These are phyloP conservation scores for Pollenia amentaria DNA, from an alignment of 2,888 invertebrate genomes.

Conservation along the genomic window DNA sequence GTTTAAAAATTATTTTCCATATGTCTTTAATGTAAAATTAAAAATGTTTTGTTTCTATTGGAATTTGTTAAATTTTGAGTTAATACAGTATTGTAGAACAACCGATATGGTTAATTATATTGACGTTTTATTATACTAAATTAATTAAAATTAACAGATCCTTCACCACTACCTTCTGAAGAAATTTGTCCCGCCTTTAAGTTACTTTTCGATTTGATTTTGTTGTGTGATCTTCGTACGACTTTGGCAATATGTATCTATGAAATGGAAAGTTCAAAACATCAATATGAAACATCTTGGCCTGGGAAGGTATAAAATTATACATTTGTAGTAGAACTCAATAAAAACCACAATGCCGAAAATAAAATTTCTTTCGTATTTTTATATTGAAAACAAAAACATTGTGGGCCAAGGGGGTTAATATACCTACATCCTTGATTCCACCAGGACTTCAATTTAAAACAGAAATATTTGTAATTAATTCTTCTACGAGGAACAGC, in stretches of 20 bases:
- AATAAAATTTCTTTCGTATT: too few relatives aligned
- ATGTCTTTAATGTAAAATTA: too few relatives aligned
- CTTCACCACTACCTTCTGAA: constrained; percentile 97
- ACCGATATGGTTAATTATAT: too few relatives aligned
- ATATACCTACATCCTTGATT: constrained; percentile 82
- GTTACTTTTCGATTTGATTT: constrained; percentile 96
- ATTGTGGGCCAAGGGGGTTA: too few relatives aligned
- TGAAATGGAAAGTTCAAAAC: constrained; percentile 96
- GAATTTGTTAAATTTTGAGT: too few relatives aligned
- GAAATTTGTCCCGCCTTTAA: constrained; percentile 97
- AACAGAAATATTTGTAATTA: constrained; percentile 62
- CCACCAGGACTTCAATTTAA: constrained; percentile 69
- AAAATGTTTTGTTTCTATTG: too few relatives aligned
- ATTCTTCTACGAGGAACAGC: constrained; percentile 30
- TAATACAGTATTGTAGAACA: too few relatives aligned
- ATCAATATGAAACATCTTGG: constrained; percentile 96
- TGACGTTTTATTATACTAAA: too few relatives aligned
- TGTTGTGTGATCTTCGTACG: constrained; percentile 95
- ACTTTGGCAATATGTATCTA: constrained; percentile 97
- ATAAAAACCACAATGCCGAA: too few relatives aligned
- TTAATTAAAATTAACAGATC: constrained; percentile 86
- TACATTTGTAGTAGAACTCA: constrained; percentile 78
- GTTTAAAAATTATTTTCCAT: too few relatives aligned
- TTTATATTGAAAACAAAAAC: too few relatives aligned
- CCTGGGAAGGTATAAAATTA: constrained; percentile 89